Base-by-base conservation (phyloP, 2,797 vertebrate genomes). In the Clarias pachynema region DNA sequence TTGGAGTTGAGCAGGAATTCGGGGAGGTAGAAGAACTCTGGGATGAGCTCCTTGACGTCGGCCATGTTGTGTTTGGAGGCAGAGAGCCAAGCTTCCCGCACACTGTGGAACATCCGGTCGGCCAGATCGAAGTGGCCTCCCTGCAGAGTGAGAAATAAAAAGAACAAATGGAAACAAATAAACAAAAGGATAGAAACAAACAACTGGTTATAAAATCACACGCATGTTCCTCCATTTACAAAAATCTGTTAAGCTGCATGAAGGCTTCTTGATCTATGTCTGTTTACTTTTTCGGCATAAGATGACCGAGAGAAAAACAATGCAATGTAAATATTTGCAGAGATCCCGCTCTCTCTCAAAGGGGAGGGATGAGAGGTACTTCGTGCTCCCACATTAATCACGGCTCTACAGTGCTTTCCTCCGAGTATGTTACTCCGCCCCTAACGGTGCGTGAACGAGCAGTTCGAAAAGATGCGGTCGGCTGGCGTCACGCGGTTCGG, bases 41-140 rank as follows among this genome's bases (percentile, higher is more conserved):
- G 98, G 91, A 99, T 99, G 80, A 99, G 97, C 89, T 99, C 98
- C 92, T 99, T 99, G 7, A 99, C 98, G 0, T 99, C 98, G 1
- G 98, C 98, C 98, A 99, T 99, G 94, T 99, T 99, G 95, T 99
- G 98, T 90, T 99, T 99, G 24, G 98, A 97, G 0, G 98, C 98
- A 0, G 98, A 99, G 65, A 96, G 95, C 98, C 98, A 99, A 82
- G 96, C 98, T 89, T 99, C 98, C 0, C 98, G 95, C 0, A 99
- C 95, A 0, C 98, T 99, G 96, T 99, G 97, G 92, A 99, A 99
- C 98, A 99, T 99, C 84, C 98, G 91, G 94, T 99, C 98, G 0
- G 98, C 98, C 93, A 99, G 94, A 95, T 99, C 98, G 0, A 99
- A 99, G 89, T 99, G 98, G 18, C 98, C 98, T 0, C 98, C 98